Conservation (phyloP, 2,113 vertebrate species). For the Salvelinus namaycush region DNA sequence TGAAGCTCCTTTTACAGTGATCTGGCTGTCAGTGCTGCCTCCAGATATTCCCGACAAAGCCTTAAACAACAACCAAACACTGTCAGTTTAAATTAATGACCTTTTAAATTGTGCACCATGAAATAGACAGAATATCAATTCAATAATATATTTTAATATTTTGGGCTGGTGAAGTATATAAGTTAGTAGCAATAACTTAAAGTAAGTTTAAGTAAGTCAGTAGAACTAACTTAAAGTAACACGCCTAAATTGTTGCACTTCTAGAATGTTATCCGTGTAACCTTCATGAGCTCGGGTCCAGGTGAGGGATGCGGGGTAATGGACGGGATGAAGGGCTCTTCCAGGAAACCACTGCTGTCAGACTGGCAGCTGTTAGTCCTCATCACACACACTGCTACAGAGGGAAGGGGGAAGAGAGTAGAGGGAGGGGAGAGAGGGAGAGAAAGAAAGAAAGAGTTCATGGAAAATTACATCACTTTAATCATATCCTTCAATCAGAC, state of each 20-base stretch:
- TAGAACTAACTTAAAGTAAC: neutral
- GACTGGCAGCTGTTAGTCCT: slow-evolving; percentile 81
- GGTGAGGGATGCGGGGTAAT: slow-evolving; percentile 51
- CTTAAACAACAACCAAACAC: slow-evolving; percentile 44
- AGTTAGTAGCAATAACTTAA: slow-evolving; percentile 8
- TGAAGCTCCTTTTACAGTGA: slow-evolving; percentile 21
- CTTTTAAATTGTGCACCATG: too few species aligned
- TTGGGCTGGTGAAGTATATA: neutral
- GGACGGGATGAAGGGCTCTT: slow-evolving; percentile 70
- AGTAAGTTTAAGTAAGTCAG: neutral
- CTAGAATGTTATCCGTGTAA: slow-evolving; percentile 20
- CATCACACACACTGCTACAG: slow-evolving; percentile 29
- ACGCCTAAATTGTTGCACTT: neutral
- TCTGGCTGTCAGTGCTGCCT: slow-evolving; percentile 43
- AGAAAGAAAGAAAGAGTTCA: neutral
- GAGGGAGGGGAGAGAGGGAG: neutral
- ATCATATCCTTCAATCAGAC: too few species aligned
- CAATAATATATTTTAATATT: too few species aligned
- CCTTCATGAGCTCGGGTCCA: slow-evolving; percentile 59
- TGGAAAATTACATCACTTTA: neutral
- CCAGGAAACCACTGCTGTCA: slow-evolving; percentile 82
- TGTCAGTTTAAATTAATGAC: neutral
- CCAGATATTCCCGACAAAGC: slow-evolving; percentile 45
- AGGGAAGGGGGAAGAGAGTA: neutral
- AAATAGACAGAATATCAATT: too few species aligned